Conservation (phyloP, 2,888 invertebrate species). For the Macrosoma leucophasiata region DNA sequence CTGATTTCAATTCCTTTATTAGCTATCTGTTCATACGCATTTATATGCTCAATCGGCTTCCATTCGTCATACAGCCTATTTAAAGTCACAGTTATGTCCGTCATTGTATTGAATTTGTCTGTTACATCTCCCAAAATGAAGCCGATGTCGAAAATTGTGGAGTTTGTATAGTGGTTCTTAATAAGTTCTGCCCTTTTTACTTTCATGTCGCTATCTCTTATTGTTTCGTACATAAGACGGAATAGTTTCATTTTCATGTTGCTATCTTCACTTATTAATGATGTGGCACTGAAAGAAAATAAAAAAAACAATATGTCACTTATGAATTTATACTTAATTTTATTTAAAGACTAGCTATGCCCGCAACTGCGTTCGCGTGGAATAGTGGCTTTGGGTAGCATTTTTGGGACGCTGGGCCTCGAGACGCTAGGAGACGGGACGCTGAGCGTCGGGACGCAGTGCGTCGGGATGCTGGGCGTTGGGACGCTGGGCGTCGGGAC, state of each 20-base stretch:
- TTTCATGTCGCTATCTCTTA: constrained; percentile 49
- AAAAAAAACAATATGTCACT: too few species aligned
- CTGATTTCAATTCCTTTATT: constrained; percentile 50
- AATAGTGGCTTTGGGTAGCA: too few species aligned
- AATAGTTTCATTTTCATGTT: constrained; percentile 53
- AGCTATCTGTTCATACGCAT: constrained; percentile 56
- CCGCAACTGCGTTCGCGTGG: too few species aligned
- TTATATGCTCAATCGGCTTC: constrained; percentile 60
- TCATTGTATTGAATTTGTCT: constrained; percentile 44
- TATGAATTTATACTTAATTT: too few species aligned
- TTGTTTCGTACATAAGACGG: constrained; percentile 53
- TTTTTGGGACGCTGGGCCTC: too few species aligned
- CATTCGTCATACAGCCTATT: constrained; percentile 38
- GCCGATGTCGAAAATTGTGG: constrained; percentile 42
- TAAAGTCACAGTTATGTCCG: constrained; percentile 41
- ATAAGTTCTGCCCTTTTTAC: constrained; percentile 47
- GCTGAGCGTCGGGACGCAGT: too few species aligned
- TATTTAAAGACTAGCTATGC: too few species aligned
- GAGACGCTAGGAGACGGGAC: too few species aligned
- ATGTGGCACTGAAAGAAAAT: too few species aligned
- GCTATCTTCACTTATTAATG: constrained; percentile 42
- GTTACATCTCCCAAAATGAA: constrained; percentile 47
- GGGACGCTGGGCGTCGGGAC: too few species aligned
- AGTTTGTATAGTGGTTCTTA: constrained; percentile 39
- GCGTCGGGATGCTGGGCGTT: too few species aligned